phyloP scores from a whole-genome alignment of 2,888 invertebrate species.

The Baccha elongata region DNA sequence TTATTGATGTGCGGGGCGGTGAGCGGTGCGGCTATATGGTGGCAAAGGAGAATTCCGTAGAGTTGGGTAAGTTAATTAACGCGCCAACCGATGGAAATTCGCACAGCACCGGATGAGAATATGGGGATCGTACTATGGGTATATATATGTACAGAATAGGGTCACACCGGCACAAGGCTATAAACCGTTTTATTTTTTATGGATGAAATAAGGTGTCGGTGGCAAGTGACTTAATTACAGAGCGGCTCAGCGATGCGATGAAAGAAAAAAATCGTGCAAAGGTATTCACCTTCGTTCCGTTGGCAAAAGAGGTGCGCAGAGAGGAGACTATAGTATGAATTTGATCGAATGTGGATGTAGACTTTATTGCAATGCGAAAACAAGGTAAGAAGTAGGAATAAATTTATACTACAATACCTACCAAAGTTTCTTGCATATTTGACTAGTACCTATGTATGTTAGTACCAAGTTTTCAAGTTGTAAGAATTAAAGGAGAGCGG shows the following conservation, averaged over 20 bases:
- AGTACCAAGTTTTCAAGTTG: no score
- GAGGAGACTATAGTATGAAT: no score
- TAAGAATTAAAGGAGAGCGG: no score
- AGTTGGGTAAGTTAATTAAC: conserved; percentile 70
- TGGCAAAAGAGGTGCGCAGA: not conserved
- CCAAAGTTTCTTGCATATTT: no score
- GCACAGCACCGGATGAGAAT: conserved; percentile 39
- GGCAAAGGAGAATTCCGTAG: conserved; percentile 20
- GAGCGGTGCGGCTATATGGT: not conserved
- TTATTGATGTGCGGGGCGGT: conserved; percentile 63
- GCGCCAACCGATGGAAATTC: conserved; percentile 68
- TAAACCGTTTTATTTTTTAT: conserved; percentile 64
- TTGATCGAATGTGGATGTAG: conserved; percentile 29
- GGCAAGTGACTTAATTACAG: conserved; percentile 73
- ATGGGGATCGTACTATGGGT: conserved; percentile 7
- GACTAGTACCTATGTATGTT: no score
- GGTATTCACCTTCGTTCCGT: conserved; percentile 23
- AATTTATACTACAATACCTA: no score
- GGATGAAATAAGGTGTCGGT: conserved; percentile 69
- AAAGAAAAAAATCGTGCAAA: conserved; percentile 61
- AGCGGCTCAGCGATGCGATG: conserved; percentile 66
- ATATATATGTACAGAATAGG: conserved; percentile 36
- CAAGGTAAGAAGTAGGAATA: no score
- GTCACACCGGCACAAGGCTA: conserved; percentile 65
- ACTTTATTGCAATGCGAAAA: not conserved